Base-by-base conservation (phyloP, 2,113 vertebrate genomes). In the Seriola aureovittata region DNA sequence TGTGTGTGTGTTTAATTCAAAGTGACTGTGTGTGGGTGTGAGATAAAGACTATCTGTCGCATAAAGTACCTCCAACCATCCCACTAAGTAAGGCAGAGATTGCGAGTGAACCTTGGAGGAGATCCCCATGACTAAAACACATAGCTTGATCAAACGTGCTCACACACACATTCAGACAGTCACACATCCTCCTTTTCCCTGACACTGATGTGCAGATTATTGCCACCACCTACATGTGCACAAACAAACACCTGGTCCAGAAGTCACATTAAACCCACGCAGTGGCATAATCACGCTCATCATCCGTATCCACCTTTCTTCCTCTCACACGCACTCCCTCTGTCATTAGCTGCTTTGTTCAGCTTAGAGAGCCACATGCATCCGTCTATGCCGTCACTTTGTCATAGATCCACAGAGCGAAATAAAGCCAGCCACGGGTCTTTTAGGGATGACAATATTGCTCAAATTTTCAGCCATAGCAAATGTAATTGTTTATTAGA, bases 181-280 rank as follows among this genome's bases (percentile, higher is more conserved):
- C 68, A 76, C 72, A 50, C 79, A 44, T 48, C 14, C n/a, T 65
- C n/a, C 48, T 3, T 14, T 29, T 85, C 48, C 36, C 59, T 58
- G 48, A 79, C 73, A 65, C 62, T 58, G 48, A 86, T 75, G 72
- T n/a, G 40, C 38, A 48, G 63, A 52, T 87, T 75, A 79, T 64
- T n/a, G 32, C 64, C 9, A 21, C 81, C 82, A 77, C 75, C 81
- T 86, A 83, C 73, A 87, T 52, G 44, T 68, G 80, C 68, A 38
- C 76, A 68, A 63, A 89, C 79, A 77, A 83, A 85, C 75, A 87
- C 87, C 77, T 82, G 75, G 78, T 81, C 65, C 48, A 50, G 4
- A 12, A 76, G 70, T 77, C 65, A 71, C 86, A 86, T 85, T 79
- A 83, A 87, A 81, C 75, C 80, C 83, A 91, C 85, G 0, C 64